Evolutionary conservation across 2,113 vertebrate species (phyloP), one percentile per base, ranked within the genome.

Genomic region (Cygnus atratus): DNA sequence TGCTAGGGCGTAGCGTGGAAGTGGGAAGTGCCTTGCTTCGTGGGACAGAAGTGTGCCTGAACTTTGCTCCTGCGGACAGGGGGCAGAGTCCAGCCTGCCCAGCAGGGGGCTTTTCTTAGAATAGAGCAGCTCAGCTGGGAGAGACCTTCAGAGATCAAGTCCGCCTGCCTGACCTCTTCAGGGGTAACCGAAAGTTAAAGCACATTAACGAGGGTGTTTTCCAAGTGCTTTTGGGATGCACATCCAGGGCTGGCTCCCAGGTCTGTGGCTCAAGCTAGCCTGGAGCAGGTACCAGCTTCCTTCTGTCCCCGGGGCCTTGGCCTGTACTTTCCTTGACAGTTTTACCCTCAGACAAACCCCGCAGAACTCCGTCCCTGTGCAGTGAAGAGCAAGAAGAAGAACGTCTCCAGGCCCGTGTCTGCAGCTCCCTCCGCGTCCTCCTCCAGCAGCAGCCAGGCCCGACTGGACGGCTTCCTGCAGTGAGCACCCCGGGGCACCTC

Each of bases 391-490:
- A 98, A 95, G 87, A 95, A 95, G 81, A 98, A 93, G 44, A 94
- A 68, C 39, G 79, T 75, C 52, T 93, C 95, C 72, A 98, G 85
- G 74, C 82, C 58, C 7, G 78, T 2, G 0, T 16, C 74, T 52
- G 79, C 62, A 67, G 46, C 88, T 87, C 19, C 33, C 5, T 68
- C 62, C 2, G 2, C 73, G 4, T 43, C 86, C 33, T 94, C 86
- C 37, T 95, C 84, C 41, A 65, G 87, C 76, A 84, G 55, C 29
- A 93, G 44, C 76, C 98, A 98, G 75, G 86, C 96, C 54, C 98
- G 87, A 21, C 77, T 98, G 92, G 98, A 98, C 46, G 72, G 48
- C 44, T 98, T 98, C 74, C 86, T 98, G 63, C 96, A 95, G 72
- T 97, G 92, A 93, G 46, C 58, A 28, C 9, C 62, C 3, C 6